These are phyloP conservation scores for Reinhardtius hippoglossoides DNA, from an alignment of 2,113 vertebrate species.

Conservation along the genomic window DNA sequence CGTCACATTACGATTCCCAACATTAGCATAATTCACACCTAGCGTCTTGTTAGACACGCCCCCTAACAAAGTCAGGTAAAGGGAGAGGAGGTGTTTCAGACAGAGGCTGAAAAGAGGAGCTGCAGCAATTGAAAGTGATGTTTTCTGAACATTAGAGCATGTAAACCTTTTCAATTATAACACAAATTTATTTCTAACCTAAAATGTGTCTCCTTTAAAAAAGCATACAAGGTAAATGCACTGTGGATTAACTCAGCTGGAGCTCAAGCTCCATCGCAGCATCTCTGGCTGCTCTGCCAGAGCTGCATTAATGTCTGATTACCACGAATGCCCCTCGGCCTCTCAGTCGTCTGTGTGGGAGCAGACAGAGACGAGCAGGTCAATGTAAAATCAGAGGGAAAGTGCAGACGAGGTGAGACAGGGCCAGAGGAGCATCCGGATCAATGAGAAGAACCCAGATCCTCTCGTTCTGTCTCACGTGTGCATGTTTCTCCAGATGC, in stretches of 20 bases:
- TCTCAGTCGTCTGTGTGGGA: constrained; percentile 12
- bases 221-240: neutral
- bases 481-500: constrained; percentile 21
- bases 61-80: too few species aligned
- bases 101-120: too few species aligned
- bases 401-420: neutral
- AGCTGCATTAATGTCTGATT: constrained; percentile 45
- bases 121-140: too few species aligned
- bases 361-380: neutral
- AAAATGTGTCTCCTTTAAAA: neutral
- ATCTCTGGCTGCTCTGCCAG: constrained; percentile 11
- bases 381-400: neutral
- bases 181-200: too few species aligned
- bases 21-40: too few species aligned
- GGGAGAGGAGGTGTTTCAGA: too few species aligned
- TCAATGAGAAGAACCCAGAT: too few species aligned
- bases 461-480: neutral
- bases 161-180: too few species aligned
- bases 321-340: constrained; percentile 40
- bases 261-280: constrained; percentile 6
- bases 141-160: too few species aligned
- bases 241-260: constrained; percentile 8
- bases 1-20: too few species aligned
- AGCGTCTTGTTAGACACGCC: too few species aligned
- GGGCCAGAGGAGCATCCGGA: too few species aligned